Conservation (phyloP, 2,888 invertebrate genomes). For the Luperina testacea region DNA sequence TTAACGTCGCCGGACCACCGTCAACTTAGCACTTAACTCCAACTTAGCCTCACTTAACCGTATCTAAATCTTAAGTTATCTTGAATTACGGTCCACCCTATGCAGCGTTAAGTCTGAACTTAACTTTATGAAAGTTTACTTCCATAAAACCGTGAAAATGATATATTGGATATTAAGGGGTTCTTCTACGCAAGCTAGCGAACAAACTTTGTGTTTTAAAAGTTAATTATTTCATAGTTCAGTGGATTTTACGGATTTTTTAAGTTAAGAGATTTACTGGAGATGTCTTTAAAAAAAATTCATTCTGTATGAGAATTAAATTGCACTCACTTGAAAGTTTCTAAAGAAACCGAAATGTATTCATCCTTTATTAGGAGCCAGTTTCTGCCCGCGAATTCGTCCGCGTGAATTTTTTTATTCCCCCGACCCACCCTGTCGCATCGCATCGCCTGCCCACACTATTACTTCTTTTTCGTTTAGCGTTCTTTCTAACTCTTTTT, state of each 20-base stretch:
- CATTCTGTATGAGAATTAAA: not conserved
- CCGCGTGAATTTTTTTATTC: too few relatives aligned
- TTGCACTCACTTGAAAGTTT: not conserved
- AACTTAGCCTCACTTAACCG: constrained; percentile 82
- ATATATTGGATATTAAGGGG: constrained; percentile 71
- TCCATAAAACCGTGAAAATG: constrained; percentile 77
- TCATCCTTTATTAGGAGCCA: too few relatives aligned
- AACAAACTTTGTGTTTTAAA: constrained; percentile 37
- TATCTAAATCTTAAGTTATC: constrained; percentile 84
- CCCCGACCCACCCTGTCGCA: too few relatives aligned
- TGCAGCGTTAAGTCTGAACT: constrained; percentile 78
- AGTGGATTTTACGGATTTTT: constrained; percentile 16
- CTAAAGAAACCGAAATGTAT: not conserved
- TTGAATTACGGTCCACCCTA: constrained; percentile 78
- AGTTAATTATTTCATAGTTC: constrained; percentile 57
- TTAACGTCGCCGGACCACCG: constrained; percentile 66
- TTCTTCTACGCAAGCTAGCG: constrained; percentile 40
- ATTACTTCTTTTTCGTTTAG: too few relatives aligned
- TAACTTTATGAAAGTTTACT: constrained; percentile 77
- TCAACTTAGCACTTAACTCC: constrained; percentile 82
- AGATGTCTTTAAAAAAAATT: constrained; percentile 3
- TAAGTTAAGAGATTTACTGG: not conserved
- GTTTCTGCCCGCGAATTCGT: too few relatives aligned
- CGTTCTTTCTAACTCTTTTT: too few relatives aligned
- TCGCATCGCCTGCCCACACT: too few relatives aligned